These are phyloP conservation scores for Drosophila ezoana DNA, from an alignment of 2,888 invertebrate species.

Conservation along the genomic window DNA sequence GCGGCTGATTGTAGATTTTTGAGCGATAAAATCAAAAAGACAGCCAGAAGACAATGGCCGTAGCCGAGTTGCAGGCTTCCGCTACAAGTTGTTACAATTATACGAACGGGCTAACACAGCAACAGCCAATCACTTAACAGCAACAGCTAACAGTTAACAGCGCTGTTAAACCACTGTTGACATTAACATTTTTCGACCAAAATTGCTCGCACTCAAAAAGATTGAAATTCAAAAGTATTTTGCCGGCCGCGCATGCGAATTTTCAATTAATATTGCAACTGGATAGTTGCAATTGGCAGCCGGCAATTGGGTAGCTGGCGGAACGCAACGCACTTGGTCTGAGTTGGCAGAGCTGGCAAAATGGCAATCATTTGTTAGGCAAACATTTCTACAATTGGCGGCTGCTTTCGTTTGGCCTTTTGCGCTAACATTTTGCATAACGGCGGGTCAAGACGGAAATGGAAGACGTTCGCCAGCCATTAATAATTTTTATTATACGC, in stretches of 20 bases:
- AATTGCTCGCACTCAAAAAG: conserved; percentile 4
- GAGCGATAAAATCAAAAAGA: conserved; percentile 66
- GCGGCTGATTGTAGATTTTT: conserved; percentile 64
- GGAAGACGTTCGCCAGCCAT: conserved; percentile 69
- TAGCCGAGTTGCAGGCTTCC: conserved; percentile 55
- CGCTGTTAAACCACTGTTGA: conserved; percentile 18
- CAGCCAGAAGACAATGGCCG: conserved; percentile 64
- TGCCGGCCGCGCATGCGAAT: conserved; percentile 40
- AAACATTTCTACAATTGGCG: conserved; percentile 67
- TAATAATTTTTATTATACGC: conserved; percentile 69
- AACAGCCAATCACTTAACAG: conserved; percentile 4
- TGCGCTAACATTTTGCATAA: conserved; percentile 76
- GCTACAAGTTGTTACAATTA: conserved; percentile 66
- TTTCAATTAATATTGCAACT: conserved; percentile 65
- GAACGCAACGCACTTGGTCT: conserved; percentile 55
- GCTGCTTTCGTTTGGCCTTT: conserved; percentile 79
- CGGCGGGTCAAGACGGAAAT: conserved; percentile 79
- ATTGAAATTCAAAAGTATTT: conserved; percentile 21
- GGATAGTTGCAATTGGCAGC: conserved; percentile 22
- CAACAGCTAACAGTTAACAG: conserved; percentile 3
- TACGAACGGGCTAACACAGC: conserved; percentile 3
- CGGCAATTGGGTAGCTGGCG: conserved; percentile 15
- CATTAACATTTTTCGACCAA: conserved; percentile 64
- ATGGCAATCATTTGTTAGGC: conserved; percentile 74
- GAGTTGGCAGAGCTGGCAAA: conserved; percentile 47